phyloP scores from a whole-genome alignment of 2,888 invertebrate genomes.

The Linnaemya tessellans region DNA sequence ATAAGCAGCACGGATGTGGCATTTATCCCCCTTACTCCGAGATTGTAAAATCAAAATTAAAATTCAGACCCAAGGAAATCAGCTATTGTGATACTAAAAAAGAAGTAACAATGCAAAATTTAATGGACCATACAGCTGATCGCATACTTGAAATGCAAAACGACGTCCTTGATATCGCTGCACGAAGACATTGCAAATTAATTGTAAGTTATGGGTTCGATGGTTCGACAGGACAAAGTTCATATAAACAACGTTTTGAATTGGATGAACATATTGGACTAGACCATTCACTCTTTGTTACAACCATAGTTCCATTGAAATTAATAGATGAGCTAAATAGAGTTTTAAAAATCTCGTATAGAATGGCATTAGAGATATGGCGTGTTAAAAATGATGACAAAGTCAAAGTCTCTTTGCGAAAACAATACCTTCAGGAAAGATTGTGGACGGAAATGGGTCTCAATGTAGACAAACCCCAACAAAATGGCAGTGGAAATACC shows the following conservation, averaged over 20 bases:
- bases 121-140: not conserved
- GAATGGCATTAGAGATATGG: too few species aligned
- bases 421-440: constrained; percentile 1
- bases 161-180: constrained; percentile 24
- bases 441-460: constrained; percentile 21
- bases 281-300: constrained; percentile 14
- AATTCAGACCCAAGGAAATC: constrained; percentile 28
- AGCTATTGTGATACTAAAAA: not conserved
- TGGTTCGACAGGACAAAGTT: constrained; percentile 15
- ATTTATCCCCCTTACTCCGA: constrained; percentile 13
- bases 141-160: constrained; percentile 22
- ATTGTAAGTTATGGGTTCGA: constrained; percentile 13
- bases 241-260: too few species aligned
- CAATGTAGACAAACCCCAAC: too few species aligned
- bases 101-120: constrained; percentile 24
- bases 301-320: constrained; percentile 22
- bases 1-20: too few species aligned
- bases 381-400: too few species aligned
- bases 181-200: constrained; percentile 23
- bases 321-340: constrained; percentile 2
- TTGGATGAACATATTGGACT: constrained; percentile 24
- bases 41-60: constrained; percentile 28
- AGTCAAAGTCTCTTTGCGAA: too few species aligned
- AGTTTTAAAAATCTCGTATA: too few species aligned
- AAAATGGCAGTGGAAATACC: too few species aligned